A percentile compares a stretch with the other conserved stretches of the same genome.
Conservation (phyloP, 2,888 invertebrate species). For the Griposia aprilina region DNA sequence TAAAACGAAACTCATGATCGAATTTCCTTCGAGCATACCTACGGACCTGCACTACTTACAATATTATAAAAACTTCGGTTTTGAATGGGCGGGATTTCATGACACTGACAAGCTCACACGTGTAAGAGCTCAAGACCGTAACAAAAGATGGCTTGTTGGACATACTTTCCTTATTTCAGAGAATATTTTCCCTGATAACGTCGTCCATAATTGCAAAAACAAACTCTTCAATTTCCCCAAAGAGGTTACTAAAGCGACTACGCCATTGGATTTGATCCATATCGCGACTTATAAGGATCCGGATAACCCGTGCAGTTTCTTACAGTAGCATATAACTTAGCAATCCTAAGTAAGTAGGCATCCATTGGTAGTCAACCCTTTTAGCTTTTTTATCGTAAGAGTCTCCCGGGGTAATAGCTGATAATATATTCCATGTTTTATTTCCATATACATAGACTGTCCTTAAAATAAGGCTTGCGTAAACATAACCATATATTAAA, state of each 20-base stretch:
- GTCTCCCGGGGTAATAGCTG: slow-evolving; percentile 4
- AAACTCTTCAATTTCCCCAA: slow-evolving; percentile 38
- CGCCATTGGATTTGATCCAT: slow-evolving; percentile 27
- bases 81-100: not conserved
- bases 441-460: not conserved
- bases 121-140: not conserved
- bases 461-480: slow-evolving; percentile 10
- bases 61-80: slow-evolving; percentile 7
- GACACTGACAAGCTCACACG: not conserved
- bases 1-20: slow-evolving; percentile 19
- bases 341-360: slow-evolving; percentile 29
- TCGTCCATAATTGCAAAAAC: slow-evolving; percentile 27
- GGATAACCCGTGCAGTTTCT: not conserved
- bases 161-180: slow-evolving; percentile 11
- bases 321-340: slow-evolving; percentile 30
- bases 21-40: not conserved
- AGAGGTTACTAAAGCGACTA: slow-evolving; percentile 20
- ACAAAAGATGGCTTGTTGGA: not conserved
- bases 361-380: slow-evolving; percentile 23
- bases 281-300: slow-evolving; percentile 21
- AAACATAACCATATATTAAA: slow-evolving; percentile 32
- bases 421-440: slow-evolving; percentile 32
- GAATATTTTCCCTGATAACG: slow-evolving; percentile 12
- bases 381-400: slow-evolving; percentile 38
- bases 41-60: not conserved